Conservation (phyloP, 2,113 vertebrate genomes). For the Anhinga rufa region DNA sequence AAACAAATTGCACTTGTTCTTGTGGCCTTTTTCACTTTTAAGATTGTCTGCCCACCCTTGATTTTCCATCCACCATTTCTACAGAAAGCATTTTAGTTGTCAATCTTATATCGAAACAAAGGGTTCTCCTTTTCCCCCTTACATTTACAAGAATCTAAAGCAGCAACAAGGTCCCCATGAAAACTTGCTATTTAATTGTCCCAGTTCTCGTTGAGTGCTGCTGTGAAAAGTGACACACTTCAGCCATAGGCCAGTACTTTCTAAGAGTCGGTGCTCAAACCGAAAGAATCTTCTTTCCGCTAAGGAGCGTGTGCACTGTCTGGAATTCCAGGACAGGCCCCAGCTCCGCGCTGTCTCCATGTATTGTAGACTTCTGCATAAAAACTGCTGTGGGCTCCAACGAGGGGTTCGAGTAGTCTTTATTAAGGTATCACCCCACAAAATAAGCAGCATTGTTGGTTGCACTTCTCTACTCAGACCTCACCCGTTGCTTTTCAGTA, state of each 20-base stretch:
- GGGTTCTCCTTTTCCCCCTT: constrained; percentile 67
- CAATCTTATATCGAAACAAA: constrained; percentile 62
- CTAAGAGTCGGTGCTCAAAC: constrained; percentile 33
- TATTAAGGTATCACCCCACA: constrained; percentile 76
- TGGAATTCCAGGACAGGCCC: background rate
- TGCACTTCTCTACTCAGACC: background rate
- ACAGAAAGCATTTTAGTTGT: constrained; percentile 60
- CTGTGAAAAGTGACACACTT: constrained; percentile 85
- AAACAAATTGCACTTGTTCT: constrained; percentile 71
- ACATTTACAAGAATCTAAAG: constrained; percentile 82
- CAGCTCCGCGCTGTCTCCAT: background rate
- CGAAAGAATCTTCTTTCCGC: constrained; percentile 17
- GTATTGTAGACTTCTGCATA: background rate
- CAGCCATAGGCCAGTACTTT: constrained; percentile 83
- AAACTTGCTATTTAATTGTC: constrained; percentile 84
- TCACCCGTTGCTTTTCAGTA: background rate
- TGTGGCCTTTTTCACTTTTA: constrained; percentile 83
- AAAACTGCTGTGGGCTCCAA: background rate
- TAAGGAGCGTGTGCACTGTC: constrained; percentile 5
- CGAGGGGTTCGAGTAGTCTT: constrained; percentile 12
- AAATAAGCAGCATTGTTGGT: background rate
- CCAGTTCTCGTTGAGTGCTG: constrained; percentile 84
- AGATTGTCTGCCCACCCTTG: constrained; percentile 72
- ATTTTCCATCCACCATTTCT: constrained; percentile 64
- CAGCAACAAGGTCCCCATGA: constrained; percentile 86